Evolutionary conservation across 2,888 invertebrate genomes (phyloP), one percentile per base, ranked within the genome.

Genomic region (Biston stratarius): DNA sequence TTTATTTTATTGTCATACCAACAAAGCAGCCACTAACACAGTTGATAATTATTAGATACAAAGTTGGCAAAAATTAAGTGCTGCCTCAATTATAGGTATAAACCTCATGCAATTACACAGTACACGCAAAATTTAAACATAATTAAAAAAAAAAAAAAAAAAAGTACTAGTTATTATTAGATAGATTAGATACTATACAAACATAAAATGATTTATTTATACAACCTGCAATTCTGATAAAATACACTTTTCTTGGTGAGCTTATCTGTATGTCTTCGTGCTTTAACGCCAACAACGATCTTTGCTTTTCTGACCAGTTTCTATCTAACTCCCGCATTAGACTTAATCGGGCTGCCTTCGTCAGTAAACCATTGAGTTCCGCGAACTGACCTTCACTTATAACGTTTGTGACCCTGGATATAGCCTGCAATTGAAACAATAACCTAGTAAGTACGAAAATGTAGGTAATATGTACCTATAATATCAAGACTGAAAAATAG

Each of bases 161-260:
- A 6, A 7, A 36, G 36, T 6, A 36, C 36, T 36, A 36, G 5
- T 5, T 36, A 36, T 6, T 36, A 36, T 7, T 42, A 42, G 8
- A 42, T 42, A n/a, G n/a, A 42, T 10, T 42, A 42, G 42, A 7
- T 47, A 47, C 8, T 47, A 15, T 47, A 47, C 47, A 14, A 9
- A n/a, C n/a, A 38, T 38, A 24, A 24, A 24, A 0, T 8, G 38
- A 38, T 38, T 38, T 38, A 38, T 38, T 38, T 24, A 24, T 24
- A 24, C 24, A 24, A 92, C 94, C 92, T 67, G 91, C 92, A 71
- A 94, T 91, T 68, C 88, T 85, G 60, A 94, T 93, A 70, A 94
- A 94, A 77, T 94, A 90, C 12, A 94, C 91, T 79, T 91, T 92
- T 48, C 93, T 82, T 12, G 94, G 93, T 0, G 92, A 88, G 12